A percentile compares a stretch with the other conserved stretches of the same genome.
These are phyloP conservation scores for Zygothrica quintamaculata DNA, from an alignment of 2,888 invertebrate species.

Conservation along the genomic window DNA sequence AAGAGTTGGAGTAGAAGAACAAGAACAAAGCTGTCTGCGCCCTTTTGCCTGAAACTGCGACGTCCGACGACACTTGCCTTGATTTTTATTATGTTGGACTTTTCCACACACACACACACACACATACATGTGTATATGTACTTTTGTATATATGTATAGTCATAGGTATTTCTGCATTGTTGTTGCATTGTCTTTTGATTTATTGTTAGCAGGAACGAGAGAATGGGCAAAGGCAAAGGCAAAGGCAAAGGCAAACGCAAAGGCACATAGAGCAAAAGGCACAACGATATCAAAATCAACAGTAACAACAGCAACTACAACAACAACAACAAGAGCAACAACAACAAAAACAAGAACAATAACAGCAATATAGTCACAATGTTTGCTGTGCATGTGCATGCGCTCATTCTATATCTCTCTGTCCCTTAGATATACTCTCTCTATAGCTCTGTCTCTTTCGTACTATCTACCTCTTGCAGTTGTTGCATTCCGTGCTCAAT, in stretches of 20 bases:
- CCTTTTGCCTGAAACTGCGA: conserved; percentile 30
- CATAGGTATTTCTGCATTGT: conserved; percentile 44
- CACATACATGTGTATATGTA: conserved; percentile 8
- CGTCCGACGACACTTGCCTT: conserved; percentile 73
- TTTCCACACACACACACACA: conserved; percentile 38
- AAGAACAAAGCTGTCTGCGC: conserved; percentile 11
- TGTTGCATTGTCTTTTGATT: conserved; percentile 67
- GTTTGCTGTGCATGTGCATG: conserved; percentile 21
- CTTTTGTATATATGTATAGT: neutral
- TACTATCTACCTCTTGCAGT: conserved; percentile 13
- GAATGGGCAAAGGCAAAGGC: conserved; percentile 28
- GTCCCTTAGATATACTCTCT: neutral
- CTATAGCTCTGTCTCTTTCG: conserved; percentile 11
- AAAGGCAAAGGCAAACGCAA: conserved; percentile 10
- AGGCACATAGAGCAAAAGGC: conserved; percentile 30
- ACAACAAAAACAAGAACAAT: conserved; percentile 28
- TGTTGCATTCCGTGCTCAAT: conserved; percentile 45
- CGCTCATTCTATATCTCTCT: conserved; percentile 8
- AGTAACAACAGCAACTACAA: conserved; percentile 32
- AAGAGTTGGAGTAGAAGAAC: conserved; percentile 2
- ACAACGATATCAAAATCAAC: conserved; percentile 14
- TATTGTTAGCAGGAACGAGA: conserved; percentile 71
- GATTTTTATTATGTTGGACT: conserved; percentile 74
- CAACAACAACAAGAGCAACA: conserved; percentile 30
- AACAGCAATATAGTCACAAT: conserved; percentile 39